These are phyloP conservation scores for Argyresthia albistria DNA, from an alignment of 2,888 invertebrate species.

Conservation along the genomic window DNA sequence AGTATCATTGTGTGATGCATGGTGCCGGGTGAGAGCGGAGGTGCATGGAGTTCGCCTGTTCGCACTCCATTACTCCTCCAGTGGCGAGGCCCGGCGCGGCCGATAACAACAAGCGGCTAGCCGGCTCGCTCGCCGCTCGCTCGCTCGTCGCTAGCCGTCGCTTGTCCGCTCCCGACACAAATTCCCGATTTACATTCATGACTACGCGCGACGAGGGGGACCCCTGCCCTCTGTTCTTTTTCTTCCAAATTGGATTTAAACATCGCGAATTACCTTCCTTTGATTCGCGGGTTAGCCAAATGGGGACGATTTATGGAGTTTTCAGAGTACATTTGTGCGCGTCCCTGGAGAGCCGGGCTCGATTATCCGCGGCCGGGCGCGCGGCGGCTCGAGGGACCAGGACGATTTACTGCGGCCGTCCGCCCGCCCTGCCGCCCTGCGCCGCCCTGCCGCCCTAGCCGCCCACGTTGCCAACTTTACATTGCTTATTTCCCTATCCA, in stretches of 20 bases:
- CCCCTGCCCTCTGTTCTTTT: neutral
- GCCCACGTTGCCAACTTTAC: slow-evolving; percentile 30
- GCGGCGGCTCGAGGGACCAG: slow-evolving; percentile 18
- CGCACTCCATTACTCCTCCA: too few species aligned
- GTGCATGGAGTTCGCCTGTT: too few species aligned
- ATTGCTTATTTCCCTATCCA: slow-evolving; percentile 43
- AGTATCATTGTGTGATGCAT: too few species aligned
- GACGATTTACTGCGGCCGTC: slow-evolving; percentile 39
- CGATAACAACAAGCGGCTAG: neutral
- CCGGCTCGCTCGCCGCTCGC: neutral
- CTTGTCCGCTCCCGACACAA: too few species aligned
- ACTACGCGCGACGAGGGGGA: neutral
- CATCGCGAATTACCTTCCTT: slow-evolving; percentile 65
- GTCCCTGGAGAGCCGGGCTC: slow-evolving; percentile 15
- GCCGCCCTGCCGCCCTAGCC: slow-evolving; percentile 28
- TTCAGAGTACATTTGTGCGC: slow-evolving; percentile 21
- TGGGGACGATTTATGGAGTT: slow-evolving; percentile 61
- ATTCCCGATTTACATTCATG: too few species aligned
- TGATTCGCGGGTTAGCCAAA: slow-evolving; percentile 65
- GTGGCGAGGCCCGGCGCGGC: too few species aligned
- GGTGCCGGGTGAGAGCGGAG: too few species aligned
- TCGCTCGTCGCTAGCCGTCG: neutral
- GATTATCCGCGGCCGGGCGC: slow-evolving; percentile 11
- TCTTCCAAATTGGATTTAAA: slow-evolving; percentile 57
- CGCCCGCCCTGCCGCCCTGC: slow-evolving; percentile 6